Conservation (phyloP, 2,888 invertebrate genomes). For the Leptinotarsa haldemani region DNA sequence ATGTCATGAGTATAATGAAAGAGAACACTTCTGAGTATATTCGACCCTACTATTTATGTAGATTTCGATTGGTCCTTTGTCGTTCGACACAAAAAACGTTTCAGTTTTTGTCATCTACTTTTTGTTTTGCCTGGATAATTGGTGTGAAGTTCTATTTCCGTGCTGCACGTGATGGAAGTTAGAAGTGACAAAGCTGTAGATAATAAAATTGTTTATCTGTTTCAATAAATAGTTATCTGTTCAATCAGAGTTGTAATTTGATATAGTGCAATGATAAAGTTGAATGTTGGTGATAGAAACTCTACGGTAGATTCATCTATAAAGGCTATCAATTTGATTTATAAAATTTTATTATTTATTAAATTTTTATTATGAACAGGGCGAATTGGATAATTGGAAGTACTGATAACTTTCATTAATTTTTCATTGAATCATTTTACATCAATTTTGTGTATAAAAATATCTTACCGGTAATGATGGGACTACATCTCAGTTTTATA, state of each 20-base stretch:
- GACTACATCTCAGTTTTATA: too few species aligned
- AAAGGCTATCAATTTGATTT: too few species aligned
- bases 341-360: too few species aligned
- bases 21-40: conserved; percentile 14
- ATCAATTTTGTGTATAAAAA: too few species aligned
- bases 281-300: too few species aligned
- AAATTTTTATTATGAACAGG: too few species aligned
- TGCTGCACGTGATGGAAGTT: background rate
- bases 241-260: background rate
- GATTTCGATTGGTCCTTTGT: conserved; percentile 30
- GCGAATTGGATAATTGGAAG: too few species aligned
- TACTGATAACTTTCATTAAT: too few species aligned
- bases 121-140: conserved; percentile 5
- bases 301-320: too few species aligned
- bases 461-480: too few species aligned
- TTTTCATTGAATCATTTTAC: accelerated
- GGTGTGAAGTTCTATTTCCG: background rate
- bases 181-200: background rate
- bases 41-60: conserved; percentile 34
- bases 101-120: conserved; percentile 17
- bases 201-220: background rate
- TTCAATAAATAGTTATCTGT: background rate
- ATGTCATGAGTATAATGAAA: conserved; percentile 38
- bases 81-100: conserved; percentile 27
- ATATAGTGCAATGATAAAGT: too few species aligned